Evolutionary conservation across 2,797 vertebrate genomes (phyloP).

Genomic region (Eulemur albifrons): DNA sequence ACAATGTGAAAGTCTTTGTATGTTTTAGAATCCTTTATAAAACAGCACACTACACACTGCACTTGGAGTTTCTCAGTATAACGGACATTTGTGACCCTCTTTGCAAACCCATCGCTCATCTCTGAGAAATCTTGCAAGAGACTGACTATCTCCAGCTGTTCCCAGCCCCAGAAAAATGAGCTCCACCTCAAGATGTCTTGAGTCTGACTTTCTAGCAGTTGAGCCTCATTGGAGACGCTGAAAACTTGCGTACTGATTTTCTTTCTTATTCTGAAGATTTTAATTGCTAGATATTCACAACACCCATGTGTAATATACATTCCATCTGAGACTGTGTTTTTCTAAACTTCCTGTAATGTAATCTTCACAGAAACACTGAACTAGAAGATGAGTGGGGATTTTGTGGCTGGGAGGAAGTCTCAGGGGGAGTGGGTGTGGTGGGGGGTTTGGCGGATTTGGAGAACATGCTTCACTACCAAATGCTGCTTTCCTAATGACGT

Average conservation of each 20-base stretch:
- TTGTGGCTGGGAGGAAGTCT: neutral
- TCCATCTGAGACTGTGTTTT: slow-evolving; percentile 7
- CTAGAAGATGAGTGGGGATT: neutral
- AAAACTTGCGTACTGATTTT: slow-evolving; percentile 46
- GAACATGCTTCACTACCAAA: neutral
- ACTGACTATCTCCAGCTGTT: slow-evolving; percentile 71
- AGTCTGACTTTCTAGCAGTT: neutral
- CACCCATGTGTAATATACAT: neutral
- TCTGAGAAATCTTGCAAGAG: slow-evolving; percentile 61
- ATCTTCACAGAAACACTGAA: neutral
- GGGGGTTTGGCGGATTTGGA: neutral
- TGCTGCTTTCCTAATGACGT: neutral
- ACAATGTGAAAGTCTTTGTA: neutral
- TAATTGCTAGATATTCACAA: slow-evolving; percentile 64
- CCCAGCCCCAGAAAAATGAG: slow-evolving; percentile 46
- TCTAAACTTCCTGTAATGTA: neutral
- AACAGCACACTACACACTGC: slow-evolving; percentile 49
- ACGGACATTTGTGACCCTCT: slow-evolving; percentile 36
- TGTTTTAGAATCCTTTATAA: neutral
- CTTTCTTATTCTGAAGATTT: slow-evolving; percentile 54
- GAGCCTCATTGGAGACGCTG: slow-evolving; percentile 15
- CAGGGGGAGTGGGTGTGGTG: no score
- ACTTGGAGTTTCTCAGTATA: slow-evolving; percentile 60
- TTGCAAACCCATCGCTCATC: slow-evolving; percentile 29
- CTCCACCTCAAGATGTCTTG: neutral